phyloP scores from a whole-genome alignment of 2,113 vertebrate species.

The Macaca nemestrina region DNA sequence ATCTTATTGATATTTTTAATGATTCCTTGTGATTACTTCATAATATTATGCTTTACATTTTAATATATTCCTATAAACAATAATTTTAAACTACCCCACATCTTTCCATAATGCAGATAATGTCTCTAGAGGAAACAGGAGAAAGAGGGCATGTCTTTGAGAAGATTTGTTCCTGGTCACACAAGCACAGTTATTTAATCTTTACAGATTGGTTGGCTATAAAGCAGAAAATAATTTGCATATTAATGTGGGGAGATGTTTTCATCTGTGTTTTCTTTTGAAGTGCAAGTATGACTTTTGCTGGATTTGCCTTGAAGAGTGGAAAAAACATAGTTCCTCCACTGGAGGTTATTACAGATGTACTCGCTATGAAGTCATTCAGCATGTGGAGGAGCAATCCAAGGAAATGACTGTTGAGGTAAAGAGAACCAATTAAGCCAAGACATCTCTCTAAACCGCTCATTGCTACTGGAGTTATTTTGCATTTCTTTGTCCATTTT shows the following conservation, averaged over 20 bases:
- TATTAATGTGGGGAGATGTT: slow-evolving; percentile 3
- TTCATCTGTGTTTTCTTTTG: slow-evolving; percentile 56
- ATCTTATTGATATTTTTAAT: slow-evolving; percentile 21
- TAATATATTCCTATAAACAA: not conserved
- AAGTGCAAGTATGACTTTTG: slow-evolving; percentile 99
- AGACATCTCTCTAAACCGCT: not conserved
- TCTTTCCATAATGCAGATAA: slow-evolving; percentile 16
- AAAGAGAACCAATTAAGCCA: slow-evolving; percentile 7
- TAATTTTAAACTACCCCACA: slow-evolving; percentile 15
- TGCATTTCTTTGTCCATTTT: slow-evolving; percentile 8
- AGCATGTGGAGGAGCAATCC: slow-evolving; percentile 97
- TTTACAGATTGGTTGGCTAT: not conserved
- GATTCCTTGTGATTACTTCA: not conserved
- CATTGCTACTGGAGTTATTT: not conserved
- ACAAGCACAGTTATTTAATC: not conserved
- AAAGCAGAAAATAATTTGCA: not conserved
- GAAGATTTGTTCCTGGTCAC: not conserved
- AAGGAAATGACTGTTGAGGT: slow-evolving; percentile 99
- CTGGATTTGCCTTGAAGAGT: slow-evolving; percentile 99
- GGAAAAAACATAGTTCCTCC: slow-evolving; percentile 99
- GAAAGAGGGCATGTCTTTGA: not conserved
- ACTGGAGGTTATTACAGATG: slow-evolving; percentile 99
- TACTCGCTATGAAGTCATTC: slow-evolving; percentile 98
- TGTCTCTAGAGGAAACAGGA: not conserved
- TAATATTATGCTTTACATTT: slow-evolving; percentile 17